Evolutionary conservation across 1,140 invertebrate species (phyloP).

Genomic region (Atta colombica): DNA sequence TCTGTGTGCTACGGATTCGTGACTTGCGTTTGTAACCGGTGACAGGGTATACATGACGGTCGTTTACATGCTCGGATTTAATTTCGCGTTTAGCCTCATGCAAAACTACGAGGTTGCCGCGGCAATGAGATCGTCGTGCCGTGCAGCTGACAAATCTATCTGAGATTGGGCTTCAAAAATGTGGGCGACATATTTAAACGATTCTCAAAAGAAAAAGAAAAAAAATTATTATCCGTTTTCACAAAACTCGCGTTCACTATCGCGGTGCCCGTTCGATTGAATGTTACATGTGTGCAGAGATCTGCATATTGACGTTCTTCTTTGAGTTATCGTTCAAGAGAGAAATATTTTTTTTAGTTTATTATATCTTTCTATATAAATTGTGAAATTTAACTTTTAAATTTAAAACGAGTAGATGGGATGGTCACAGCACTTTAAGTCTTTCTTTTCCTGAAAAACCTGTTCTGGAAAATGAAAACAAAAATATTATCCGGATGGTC

Average conservation of each 20-base stretch:
- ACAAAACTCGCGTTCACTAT: neutral
- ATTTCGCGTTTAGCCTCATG: slow-evolving; percentile 40
- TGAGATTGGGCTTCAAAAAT: slow-evolving; percentile 40
- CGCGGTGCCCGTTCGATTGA: neutral
- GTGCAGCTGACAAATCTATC: slow-evolving; percentile 38
- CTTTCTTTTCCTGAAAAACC: too few species aligned
- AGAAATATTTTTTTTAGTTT: neutral
- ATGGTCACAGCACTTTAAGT: too few species aligned
- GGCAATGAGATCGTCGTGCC: neutral
- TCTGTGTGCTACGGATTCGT: slow-evolving; percentile 41
- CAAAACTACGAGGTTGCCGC: slow-evolving; percentile 18
- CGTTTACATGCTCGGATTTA: slow-evolving; percentile 52
- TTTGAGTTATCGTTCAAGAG: neutral
- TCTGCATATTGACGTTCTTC: neutral
- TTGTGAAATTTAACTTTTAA: neutral
- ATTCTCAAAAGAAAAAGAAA: neutral
- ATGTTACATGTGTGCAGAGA: neutral
- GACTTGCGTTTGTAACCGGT: slow-evolving; percentile 50
- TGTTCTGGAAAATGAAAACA: too few species aligned
- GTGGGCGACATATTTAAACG: slow-evolving; percentile 15
- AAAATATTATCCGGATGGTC: too few species aligned
- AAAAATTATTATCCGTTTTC: slow-evolving; percentile 3
- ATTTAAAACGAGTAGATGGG: too few species aligned
- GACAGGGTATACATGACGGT: slow-evolving; percentile 6
- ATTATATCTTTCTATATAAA: slow-evolving; percentile 4